These are phyloP conservation scores for Tetragonula carbonaria DNA, from an alignment of 2,888 invertebrate genomes.

Conservation along the genomic window DNA sequence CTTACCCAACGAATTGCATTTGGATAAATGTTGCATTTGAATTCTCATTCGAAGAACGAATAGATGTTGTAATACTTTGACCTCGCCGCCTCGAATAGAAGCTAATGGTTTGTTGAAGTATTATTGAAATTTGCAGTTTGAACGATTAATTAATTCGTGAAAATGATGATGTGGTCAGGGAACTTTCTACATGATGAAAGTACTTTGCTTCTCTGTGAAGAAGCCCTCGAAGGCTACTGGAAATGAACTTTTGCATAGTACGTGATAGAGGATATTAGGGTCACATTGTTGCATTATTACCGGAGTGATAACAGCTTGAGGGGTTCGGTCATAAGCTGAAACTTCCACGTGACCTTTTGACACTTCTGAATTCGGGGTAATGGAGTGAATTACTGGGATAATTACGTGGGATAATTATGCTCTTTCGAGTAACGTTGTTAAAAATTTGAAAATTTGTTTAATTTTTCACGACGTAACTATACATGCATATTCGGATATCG, in stretches of 20 bases:
- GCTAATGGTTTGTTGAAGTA: not conserved
- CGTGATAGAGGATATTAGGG: constrained; percentile 10
- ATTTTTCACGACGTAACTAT: not conserved
- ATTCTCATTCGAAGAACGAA: not conserved
- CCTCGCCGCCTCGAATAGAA: not conserved
- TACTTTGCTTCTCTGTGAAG: not conserved
- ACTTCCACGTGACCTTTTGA: constrained; percentile 47
- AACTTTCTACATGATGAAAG: not conserved
- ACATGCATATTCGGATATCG: too few species aligned
- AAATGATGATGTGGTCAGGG: not conserved
- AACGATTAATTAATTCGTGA: not conserved
- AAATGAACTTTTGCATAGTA: constrained; percentile 49
- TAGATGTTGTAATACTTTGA: not conserved
- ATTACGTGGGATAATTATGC: not conserved
- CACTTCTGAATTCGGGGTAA: constrained; percentile 25
- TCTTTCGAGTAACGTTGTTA: not conserved
- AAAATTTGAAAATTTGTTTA: not conserved
- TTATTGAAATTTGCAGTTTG: not conserved
- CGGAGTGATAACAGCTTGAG: constrained; percentile 47
- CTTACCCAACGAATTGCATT: not conserved
- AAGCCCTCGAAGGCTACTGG: not conserved
- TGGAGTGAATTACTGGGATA: too few species aligned
- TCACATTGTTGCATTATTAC: constrained; percentile 70
- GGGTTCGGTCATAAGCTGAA: constrained; percentile 25
- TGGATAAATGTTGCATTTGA: not conserved